phyloP scores from a whole-genome alignment of 1,140 invertebrate species.

The Aradophagus sp. region DNA sequence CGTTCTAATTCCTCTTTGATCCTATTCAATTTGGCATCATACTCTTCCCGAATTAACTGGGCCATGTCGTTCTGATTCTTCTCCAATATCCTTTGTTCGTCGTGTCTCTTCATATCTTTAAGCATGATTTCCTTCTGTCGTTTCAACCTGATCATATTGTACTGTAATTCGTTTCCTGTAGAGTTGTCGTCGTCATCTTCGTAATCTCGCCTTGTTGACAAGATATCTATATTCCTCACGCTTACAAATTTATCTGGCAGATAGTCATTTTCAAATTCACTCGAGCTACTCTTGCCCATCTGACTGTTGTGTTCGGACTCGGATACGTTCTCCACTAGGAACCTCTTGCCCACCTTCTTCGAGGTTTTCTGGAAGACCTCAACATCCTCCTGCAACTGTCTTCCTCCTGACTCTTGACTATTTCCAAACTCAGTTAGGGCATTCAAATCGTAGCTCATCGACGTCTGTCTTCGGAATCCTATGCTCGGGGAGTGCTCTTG shows the following conservation, averaged over 20 bases:
- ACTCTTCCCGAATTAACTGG: conserved; percentile 57
- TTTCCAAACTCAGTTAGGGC: conserved; percentile 16
- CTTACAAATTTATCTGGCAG: conserved; percentile 62
- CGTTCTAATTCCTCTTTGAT: conserved; percentile 72
- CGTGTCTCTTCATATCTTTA: conserved; percentile 58
- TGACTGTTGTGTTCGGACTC: conserved; percentile 69
- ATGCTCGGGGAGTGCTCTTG: conserved; percentile 20
- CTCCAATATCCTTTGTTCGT: conserved; percentile 42
- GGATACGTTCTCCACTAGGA: conserved; percentile 69
- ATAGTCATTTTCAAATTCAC: conserved; percentile 58
- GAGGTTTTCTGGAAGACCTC: conserved; percentile 46
- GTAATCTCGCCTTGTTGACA: conserved; percentile 65
- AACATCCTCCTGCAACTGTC: conserved; percentile 6
- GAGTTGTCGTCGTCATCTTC: conserved; percentile 61
- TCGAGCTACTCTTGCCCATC: conserved; percentile 58
- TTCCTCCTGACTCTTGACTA: too few species aligned
- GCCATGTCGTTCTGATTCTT: conserved; percentile 58
- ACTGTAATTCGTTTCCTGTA: conserved; percentile 51
- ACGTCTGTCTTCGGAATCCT: conserved; percentile 31
- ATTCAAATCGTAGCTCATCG: conserved; percentile 30
- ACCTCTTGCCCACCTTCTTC: conserved; percentile 66
- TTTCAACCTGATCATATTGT: conserved; percentile 58
- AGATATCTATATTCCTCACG: conserved; percentile 68
- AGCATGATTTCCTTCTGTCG: conserved; percentile 62
- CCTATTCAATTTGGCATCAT: conserved; percentile 63